These are phyloP conservation scores for Ormyrus pomaceus DNA, from an alignment of 2,888 invertebrate genomes.

Conservation along the genomic window DNA sequence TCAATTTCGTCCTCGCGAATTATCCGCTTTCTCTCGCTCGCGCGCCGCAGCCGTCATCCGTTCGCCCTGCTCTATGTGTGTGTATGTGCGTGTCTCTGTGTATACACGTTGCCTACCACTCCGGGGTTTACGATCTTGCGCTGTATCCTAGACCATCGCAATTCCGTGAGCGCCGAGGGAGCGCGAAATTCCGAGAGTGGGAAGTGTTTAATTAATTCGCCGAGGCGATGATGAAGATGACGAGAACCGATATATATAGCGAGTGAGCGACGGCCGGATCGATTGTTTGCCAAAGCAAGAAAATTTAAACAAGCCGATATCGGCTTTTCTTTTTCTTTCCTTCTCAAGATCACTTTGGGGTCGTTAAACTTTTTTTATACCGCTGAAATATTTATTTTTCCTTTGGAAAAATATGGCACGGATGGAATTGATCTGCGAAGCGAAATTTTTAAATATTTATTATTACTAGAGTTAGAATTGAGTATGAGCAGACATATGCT, in stretches of 20 bases:
- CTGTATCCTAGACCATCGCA: constrained; percentile 44
- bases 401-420: not conserved
- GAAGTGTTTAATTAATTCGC: constrained; percentile 54
- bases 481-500: not conserved
- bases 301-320: constrained; percentile 24
- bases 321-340: constrained; percentile 1
- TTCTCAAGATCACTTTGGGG: not conserved
- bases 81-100: constrained; percentile 5
- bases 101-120: constrained; percentile 26
- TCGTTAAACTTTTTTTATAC: not conserved
- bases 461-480: not conserved
- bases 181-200: constrained; percentile 48
- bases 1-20: constrained; percentile 45
- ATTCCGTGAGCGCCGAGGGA: constrained; percentile 26
- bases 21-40: constrained; percentile 38
- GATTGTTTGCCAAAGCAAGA: constrained; percentile 25
- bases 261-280: constrained; percentile 18
- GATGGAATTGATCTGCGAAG: not conserved
- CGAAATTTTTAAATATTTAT: constrained; percentile 13
- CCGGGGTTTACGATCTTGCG: constrained; percentile 58
- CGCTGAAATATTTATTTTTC: constrained; percentile 16
- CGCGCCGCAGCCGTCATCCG: constrained; percentile 37
- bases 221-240: constrained; percentile 56
- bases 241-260: constrained; percentile 42
- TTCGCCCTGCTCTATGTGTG: not conserved